Base-by-base conservation (phyloP, 35 echinoderm and acorn worm species). In the Amphiura filiformis region DNA sequence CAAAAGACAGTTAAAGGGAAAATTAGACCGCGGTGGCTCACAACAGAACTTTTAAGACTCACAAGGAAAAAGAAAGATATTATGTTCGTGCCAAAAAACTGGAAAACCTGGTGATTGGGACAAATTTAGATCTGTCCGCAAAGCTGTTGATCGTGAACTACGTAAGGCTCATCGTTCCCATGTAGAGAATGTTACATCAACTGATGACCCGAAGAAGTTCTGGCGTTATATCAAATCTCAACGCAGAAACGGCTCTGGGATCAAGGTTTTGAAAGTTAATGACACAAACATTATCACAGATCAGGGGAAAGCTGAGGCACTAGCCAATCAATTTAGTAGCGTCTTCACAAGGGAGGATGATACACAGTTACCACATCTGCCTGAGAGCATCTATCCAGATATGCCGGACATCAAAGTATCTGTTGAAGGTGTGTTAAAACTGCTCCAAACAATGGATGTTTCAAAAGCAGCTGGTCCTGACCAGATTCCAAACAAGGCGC, bases 391-490 rank as follows among this genome's bases (percentile, higher is more conserved):
- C 22, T 79, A 52, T 34, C 86, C 86, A 0, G 78, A 88, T 37
- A 80, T 88, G 78, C 13, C 40, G 18, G 65, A 79, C 33, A 79
- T 88, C 1, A 57, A 17, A 32, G 76, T 88, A n/a, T 39, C 76
- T 13, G 76, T 64, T 4, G 86, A 80, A 1, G 86, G 77, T 32
- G 86, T 88, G 15, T 18, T 78, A 0, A 88, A 88, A 80, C 47
- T 88, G 38, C 37, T 88, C 30, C 17, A 88, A 47, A 49, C 65
- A 0, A 79, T 88, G 33, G 42, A 88, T 56, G 76, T 81, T 13
- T 80, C 76, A 33, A 88, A 88, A 80, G 39, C 76, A 88, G 76
- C 78, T 36, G 86, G 86, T 2, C 86, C 86, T 1, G 86, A 88
- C 34, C 65, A 80, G 41, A 9, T 88, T 49, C 39, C 37, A 56